Evolutionary conservation across 1,140 invertebrate genomes (phyloP).

Genomic region (Drosophila chauvacae): DNA sequence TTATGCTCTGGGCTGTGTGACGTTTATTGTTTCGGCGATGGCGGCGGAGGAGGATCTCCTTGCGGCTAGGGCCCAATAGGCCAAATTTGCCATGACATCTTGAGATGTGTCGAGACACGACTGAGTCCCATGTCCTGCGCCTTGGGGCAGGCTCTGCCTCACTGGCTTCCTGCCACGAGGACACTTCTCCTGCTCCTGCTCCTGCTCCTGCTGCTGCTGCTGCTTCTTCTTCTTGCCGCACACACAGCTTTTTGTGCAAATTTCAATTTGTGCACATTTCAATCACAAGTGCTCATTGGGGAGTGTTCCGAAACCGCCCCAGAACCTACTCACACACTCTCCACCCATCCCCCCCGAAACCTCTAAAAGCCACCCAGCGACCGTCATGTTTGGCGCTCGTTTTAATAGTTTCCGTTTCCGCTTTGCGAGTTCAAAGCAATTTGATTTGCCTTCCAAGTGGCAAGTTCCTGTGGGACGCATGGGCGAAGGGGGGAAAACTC

Average conservation of each 20-base stretch:
- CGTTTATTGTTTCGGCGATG: slow-evolving; percentile 72
- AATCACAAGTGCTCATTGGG: slow-evolving; percentile 72
- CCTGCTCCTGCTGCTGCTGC: neutral
- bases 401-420: slow-evolving; percentile 82
- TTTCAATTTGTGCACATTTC: slow-evolving; percentile 82
- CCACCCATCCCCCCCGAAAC: neutral
- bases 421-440: slow-evolving; percentile 77
- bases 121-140: slow-evolving; percentile 24
- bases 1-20: slow-evolving; percentile 78
- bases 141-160: slow-evolving; percentile 22
- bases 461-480: slow-evolving; percentile 59
- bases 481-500: neutral
- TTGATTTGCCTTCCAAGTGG: slow-evolving; percentile 76
- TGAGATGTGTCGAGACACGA: slow-evolving; percentile 57
- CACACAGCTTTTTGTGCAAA: slow-evolving; percentile 55
- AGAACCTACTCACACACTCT: neutral
- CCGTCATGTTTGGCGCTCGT: slow-evolving; percentile 72
- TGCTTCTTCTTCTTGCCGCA: slow-evolving; percentile 6
- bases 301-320: slow-evolving; percentile 29
- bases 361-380: slow-evolving; percentile 11
- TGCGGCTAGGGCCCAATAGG: slow-evolving; percentile 70
- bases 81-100: slow-evolving; percentile 75
- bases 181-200: neutral
- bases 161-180: slow-evolving; percentile 25
- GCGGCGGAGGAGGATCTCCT: slow-evolving; percentile 6